Percentiles rank a stretch among this genome's conserved stretches.
Evolutionary conservation across 2,113 vertebrate species (phyloP).

Genomic region (Mus musculus): GRCm39 chr17:82467001-82467500

Average conservation of each 20-base stretch:
- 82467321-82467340: neutral
- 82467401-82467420: neutral
- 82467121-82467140: too few species aligned
- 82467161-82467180: neutral
- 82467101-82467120: neutral
- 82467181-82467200: neutral
- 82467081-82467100: slow-evolving; percentile 6
- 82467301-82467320: neutral
- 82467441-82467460: neutral
- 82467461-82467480: neutral
- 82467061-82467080: neutral
- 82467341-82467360: neutral
- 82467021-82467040: neutral
- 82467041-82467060: neutral
- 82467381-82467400: neutral
- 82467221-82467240: neutral
- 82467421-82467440: neutral
- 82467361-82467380: neutral
- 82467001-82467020: slow-evolving; percentile 3
- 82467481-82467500: too few species aligned
- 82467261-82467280: neutral
- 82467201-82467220: neutral
- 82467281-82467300: neutral
- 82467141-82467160: neutral
- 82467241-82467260: neutral